Base-by-base conservation (phyloP, 1,140 invertebrate species). In the Stegodyphus dumicola region DNA sequence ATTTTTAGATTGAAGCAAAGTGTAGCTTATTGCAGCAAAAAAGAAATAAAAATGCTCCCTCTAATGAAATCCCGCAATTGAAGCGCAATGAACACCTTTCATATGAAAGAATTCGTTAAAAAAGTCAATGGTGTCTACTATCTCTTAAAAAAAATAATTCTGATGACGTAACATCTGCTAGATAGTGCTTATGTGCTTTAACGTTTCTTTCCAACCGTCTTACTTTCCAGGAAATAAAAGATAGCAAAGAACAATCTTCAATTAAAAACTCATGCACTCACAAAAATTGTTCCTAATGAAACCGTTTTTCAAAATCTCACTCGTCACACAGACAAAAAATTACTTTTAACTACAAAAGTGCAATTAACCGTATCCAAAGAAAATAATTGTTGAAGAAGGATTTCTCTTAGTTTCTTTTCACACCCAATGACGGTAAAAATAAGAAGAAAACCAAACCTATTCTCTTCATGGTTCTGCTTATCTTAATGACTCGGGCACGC, bases 251-350 rank as follows among this genome's bases (percentile, higher is more conserved):
- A 15, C 1, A 17, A 13, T 15, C 33, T 64, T 17, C 49, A 65
- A 76, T 76, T 76, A 76, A 76, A 76, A 76, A 49, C 74, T 76
- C 74, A 56, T 76, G 64, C 7, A 18, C 64, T 64, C 74, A 76
- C 74, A 65, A 53, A 64, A 76, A 33, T 64, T 49, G 9, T 49
- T 64, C 18, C 49, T 76, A 76, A 56, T 64, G 52, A 76, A 76
- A 76, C 54, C 10, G 18, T 76, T 64, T n/a, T 48, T n/a, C n/a
- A 15, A 48, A 33, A 64, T 64, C 60, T 64, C 1, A 64, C 10
- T 2, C 10, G 4, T 11, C 10, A 64, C 60, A 64, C 60, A 64
- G 60, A 64, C 10, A 64, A 64, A 64, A 64, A 64, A 11, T 11
- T 5, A 13, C 18, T 64, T 64, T 65, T 76, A 18, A 76, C 18